Base-by-base conservation (phyloP, 2,888 invertebrate species). In the Melipona beecheii region DNA sequence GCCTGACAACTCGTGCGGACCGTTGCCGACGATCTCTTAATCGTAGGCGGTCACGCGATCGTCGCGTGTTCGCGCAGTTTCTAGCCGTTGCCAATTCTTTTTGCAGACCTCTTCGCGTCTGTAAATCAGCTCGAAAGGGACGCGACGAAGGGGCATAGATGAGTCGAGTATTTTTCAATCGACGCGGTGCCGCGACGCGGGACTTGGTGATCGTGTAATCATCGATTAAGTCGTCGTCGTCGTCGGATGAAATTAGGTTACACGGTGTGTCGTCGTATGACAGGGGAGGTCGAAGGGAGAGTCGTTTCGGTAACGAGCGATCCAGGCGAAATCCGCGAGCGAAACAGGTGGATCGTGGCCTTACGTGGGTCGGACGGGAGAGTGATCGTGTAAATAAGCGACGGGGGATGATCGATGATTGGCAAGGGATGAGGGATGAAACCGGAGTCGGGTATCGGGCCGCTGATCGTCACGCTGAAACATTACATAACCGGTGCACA, bases 401-500 rank as follows among this genome's bases (percentile, higher is more conserved):
- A n/a, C 58, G 70, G 24, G 36, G 24, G 43, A 52, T 31, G n/a
- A 75, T 36, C 74, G 69, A 70, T 50, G 24, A 65, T 76, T 60
- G 58, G 43, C 54, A 62, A 56, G 9, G 21, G 21, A 76, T 50
- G 72, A 9, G 2, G 70, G 27, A 56, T 36, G 17, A 19, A 49
- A n/a, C n/a, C 24, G 64, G 15, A 49, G 56, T 13, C 69, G 50
- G n/a, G 49, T 49, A 15, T 58, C 56, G 56, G 13, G 56, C 56
- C n/a, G 56, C 56, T 56, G 56, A n/a, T 65, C 69, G 36, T 9
- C 43, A 43, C 43, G 43, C 43, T 31, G 49, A 65, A 54, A 56
- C 13, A 74, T 86, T 86, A 84, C 58, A 31, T 86, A 86, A 86
- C 54, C 82, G 81, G 65, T 74, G 49, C 66, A 71, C 75, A 56